phyloP scores from a whole-genome alignment of 2,888 invertebrate genomes.

The Crossocerus cetratus region DNA sequence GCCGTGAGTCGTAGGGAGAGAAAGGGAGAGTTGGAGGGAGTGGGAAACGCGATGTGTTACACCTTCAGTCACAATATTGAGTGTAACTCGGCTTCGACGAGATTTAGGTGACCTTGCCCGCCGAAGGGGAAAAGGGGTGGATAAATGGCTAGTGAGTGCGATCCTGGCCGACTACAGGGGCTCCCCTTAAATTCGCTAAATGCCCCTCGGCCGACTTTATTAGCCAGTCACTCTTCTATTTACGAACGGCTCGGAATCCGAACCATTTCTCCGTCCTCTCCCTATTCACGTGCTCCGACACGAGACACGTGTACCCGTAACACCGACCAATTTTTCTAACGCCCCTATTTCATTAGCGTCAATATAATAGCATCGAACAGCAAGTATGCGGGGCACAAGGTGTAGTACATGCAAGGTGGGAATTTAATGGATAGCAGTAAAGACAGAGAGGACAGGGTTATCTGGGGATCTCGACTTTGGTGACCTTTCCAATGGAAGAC shows the following conservation, averaged over 20 bases:
- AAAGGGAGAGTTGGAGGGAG: constrained; percentile 20
- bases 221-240: constrained; percentile 42
- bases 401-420: not conserved
- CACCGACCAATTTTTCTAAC: too few relatives aligned
- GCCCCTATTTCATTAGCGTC: not conserved
- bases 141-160: constrained; percentile 59
- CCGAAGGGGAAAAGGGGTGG: constrained; percentile 51
- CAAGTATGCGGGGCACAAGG: not conserved
- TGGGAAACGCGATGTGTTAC: constrained; percentile 69
- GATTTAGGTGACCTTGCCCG: constrained; percentile 68
- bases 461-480: not conserved
- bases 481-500: constrained; percentile 3
- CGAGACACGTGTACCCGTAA: too few relatives aligned
- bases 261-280: not conserved
- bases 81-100: constrained; percentile 67
- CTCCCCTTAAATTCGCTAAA: constrained; percentile 68
- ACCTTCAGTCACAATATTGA: constrained; percentile 74
- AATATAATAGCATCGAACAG: not conserved
- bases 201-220: constrained; percentile 65
- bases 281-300: not conserved
- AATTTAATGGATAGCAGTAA: not conserved
- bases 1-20: not conserved
- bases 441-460: not conserved
- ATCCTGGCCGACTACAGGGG: constrained; percentile 52
- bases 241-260: constrained; percentile 6